Evolutionary conservation across 2,888 invertebrate genomes (phyloP).

Genomic region (Ichneumoninae sp.): DNA sequence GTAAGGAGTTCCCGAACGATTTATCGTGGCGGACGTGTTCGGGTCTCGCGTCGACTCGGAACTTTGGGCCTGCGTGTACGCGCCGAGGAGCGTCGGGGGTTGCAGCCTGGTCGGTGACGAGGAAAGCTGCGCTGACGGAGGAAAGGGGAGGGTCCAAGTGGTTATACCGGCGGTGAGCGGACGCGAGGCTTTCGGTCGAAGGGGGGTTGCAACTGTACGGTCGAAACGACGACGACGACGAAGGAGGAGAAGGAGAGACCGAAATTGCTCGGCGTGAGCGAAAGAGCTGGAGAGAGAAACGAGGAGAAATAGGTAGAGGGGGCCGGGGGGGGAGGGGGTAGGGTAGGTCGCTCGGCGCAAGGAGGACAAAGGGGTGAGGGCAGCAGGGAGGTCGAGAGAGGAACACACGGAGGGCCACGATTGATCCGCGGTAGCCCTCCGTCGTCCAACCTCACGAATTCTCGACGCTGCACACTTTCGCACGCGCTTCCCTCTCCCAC

Average conservation of each 20-base stretch:
- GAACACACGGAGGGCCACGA: slow-evolving; percentile 81
- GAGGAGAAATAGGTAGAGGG: slow-evolving; percentile 67
- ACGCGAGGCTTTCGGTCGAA: slow-evolving; percentile 58
- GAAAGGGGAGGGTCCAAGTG: slow-evolving; percentile 56
- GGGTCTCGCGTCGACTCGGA: slow-evolving; percentile 70
- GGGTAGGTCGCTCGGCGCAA: slow-evolving; percentile 60
- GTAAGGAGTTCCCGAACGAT: slow-evolving; percentile 41
- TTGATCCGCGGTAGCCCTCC: slow-evolving; percentile 82
- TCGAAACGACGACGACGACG: slow-evolving; percentile 38
- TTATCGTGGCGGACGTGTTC: slow-evolving; percentile 16
- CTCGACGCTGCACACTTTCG: slow-evolving; percentile 76
- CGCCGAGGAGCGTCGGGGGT: slow-evolving; percentile 67
- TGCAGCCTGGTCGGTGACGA: slow-evolving; percentile 74
- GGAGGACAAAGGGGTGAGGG: slow-evolving; percentile 69
- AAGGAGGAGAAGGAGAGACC: slow-evolving; percentile 45
- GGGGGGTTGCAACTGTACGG: slow-evolving; percentile 56
- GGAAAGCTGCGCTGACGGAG: slow-evolving; percentile 69
- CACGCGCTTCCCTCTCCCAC: slow-evolving; percentile 74
- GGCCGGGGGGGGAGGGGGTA: slow-evolving; percentile 34
- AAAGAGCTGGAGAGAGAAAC: slow-evolving; percentile 75
- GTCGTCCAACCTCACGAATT: slow-evolving; percentile 78
- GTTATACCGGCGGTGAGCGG: slow-evolving; percentile 58
- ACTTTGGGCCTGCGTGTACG: slow-evolving; percentile 82
- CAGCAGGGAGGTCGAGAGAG: slow-evolving; percentile 58
- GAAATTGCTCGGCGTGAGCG: slow-evolving; percentile 66